Conservation (phyloP, 37 sponge, comb jelly and placozoan genomes). For the Amphimedon queenslandica region DNA sequence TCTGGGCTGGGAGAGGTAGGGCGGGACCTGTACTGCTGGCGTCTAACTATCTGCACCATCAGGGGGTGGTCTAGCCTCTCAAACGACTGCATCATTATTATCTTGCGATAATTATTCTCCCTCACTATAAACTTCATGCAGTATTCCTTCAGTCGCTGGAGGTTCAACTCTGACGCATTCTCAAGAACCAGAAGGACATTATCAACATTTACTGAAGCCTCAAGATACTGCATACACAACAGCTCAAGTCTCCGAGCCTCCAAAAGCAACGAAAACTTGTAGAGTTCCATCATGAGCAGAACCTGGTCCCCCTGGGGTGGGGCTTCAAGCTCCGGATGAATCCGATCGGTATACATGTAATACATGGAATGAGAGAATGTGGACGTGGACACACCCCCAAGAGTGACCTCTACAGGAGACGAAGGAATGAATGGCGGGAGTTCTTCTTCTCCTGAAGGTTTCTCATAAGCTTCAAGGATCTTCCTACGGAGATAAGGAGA, state of each 20-base stretch:
- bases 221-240: conserved; percentile 87
- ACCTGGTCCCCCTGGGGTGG: conserved; percentile 50
- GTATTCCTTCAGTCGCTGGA: conserved; percentile 75
- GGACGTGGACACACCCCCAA: conserved; percentile 57
- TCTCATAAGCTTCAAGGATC: conserved; percentile 42
- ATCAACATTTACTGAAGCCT: conserved; percentile 76
- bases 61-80: conserved; percentile 64
- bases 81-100: conserved; percentile 79
- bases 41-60: conserved; percentile 86
- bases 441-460: not conserved
- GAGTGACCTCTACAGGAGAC: conserved; percentile 36
- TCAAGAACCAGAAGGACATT: conserved; percentile 83
- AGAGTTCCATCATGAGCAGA: conserved; percentile 86
- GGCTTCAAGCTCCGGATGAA: conserved; percentile 72
- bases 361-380: conserved; percentile 80
- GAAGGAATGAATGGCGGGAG: conserved; percentile 20
- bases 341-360: conserved; percentile 89
- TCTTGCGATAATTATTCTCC: conserved; percentile 73
- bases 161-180: conserved; percentile 74
- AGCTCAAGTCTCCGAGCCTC: conserved; percentile 79
- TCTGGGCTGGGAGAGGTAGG: conserved; percentile 65
- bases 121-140: conserved; percentile 83
- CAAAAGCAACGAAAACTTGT: conserved; percentile 80
- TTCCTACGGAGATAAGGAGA: conserved; percentile 69
- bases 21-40: conserved; percentile 74